A percentile compares a stretch with the other conserved stretches of the same genome.
Conservation (phyloP, 2,113 vertebrate genomes). For the Gracilinanus agilis region DNA sequence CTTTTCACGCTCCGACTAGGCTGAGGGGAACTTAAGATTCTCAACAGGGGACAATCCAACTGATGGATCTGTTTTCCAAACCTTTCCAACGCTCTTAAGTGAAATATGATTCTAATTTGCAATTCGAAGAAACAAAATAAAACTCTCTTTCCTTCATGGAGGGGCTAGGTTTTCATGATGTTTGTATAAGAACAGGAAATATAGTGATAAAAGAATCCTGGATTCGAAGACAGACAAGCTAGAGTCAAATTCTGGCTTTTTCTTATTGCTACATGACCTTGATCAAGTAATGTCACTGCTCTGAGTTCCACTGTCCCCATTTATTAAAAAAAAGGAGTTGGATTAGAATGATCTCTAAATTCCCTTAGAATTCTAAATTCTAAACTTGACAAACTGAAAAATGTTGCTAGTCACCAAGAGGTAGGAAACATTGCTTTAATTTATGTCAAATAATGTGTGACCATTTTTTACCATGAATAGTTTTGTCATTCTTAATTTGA, state of each 20-base stretch:
- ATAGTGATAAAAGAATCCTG: neutral
- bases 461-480: neutral
- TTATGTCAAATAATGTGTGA: neutral
- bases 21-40: slow-evolving; percentile 52
- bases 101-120: slow-evolving; percentile 75
- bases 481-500: neutral
- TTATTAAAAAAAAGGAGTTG: neutral
- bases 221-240: neutral
- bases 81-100: slow-evolving; percentile 57
- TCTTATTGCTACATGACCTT: neutral
- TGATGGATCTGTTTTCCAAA: slow-evolving; percentile 64
- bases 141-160: slow-evolving; percentile 54
- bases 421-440: neutral
- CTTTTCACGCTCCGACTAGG: slow-evolving; percentile 48
- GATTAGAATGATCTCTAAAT: neutral
- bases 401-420: neutral
- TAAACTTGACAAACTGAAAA: neutral
- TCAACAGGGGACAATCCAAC: slow-evolving; percentile 32
- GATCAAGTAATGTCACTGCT: neutral
- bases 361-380: neutral
- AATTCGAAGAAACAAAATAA: slow-evolving; percentile 56
- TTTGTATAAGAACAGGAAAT: neutral
- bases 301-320: neutral
- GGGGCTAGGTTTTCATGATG: slow-evolving; percentile 39
- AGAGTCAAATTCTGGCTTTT: neutral